Percentiles rank a stretch among this genome's conserved stretches.
Evolutionary conservation across 1,140 invertebrate genomes (phyloP).

Genomic region (Macrobrachium nipponense): DNA sequence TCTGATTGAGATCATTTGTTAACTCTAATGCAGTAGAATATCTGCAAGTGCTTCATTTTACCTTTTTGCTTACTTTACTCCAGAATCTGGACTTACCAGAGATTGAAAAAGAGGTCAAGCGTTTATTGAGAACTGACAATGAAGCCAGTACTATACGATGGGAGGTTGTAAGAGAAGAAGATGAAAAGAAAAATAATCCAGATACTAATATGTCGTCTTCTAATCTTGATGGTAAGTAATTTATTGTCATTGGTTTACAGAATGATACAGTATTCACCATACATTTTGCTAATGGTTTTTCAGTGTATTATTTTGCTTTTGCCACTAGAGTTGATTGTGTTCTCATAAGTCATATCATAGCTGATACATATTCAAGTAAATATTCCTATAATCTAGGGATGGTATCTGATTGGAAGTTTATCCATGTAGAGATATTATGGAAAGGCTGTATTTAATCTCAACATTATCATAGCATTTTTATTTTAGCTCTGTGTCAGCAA

Average conservation of each 20-base stretch:
- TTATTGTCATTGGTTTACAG: slow-evolving; percentile 33
- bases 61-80: neutral
- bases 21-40: neutral
- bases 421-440: too few species aligned
- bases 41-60: neutral
- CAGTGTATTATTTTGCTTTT: too few species aligned
- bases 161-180: slow-evolving; percentile 93
- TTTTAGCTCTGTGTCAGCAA: neutral
- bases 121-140: slow-evolving; percentile 90
- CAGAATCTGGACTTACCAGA: slow-evolving; percentile 94
- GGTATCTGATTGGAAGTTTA: too few species aligned
- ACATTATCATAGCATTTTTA: neutral
- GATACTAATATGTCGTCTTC: slow-evolving; percentile 69
- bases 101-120: slow-evolving; percentile 96
- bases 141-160: slow-evolving; percentile 91
- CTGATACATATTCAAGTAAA: too few species aligned
- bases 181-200: slow-evolving; percentile 73
- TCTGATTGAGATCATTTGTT: too few species aligned
- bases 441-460: neutral
- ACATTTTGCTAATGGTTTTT: too few species aligned
- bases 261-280: too few species aligned
- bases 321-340: too few species aligned
- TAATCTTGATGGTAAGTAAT: slow-evolving; percentile 71
- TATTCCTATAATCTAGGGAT: too few species aligned
- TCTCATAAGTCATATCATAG: too few species aligned